Evolutionary conservation across 53 echinoderm and acorn worm genomes (phyloP).

Genomic region (Patiria pectinifera): DNA sequence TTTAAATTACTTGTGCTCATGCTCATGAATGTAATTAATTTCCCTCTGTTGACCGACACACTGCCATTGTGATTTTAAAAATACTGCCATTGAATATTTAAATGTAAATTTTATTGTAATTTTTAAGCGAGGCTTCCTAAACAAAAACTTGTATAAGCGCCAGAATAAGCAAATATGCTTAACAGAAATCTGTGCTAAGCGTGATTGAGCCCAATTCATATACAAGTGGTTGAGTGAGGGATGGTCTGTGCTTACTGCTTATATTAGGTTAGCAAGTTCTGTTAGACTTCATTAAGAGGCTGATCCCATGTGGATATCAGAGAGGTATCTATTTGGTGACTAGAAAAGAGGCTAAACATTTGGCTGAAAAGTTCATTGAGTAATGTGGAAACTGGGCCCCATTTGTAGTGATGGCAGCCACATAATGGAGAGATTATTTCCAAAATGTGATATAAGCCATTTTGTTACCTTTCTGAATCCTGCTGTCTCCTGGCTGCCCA

Average conservation of each 20-base stretch:
- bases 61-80: constrained; percentile 1
- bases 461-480: too few relatives aligned
- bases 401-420: background rate
- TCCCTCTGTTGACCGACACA: background rate
- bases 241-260: background rate
- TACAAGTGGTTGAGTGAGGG: background rate
- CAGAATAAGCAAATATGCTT: background rate
- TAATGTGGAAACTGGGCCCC: background rate
- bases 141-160: background rate
- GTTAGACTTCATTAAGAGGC: background rate
- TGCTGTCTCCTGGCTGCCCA: too few relatives aligned
- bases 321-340: background rate
- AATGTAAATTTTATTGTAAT: background rate
- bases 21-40: background rate
- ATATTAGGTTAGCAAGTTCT: background rate
- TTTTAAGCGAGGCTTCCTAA: background rate
- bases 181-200: background rate
- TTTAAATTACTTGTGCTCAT: background rate
- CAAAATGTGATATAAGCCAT: too few relatives aligned
- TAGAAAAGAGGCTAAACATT: background rate
- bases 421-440: too few relatives aligned
- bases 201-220: background rate
- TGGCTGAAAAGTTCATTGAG: background rate
- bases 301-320: background rate
- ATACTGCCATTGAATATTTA: background rate